These are phyloP conservation scores for Antitype chi DNA, from an alignment of 2,888 invertebrate genomes.

Conservation along the genomic window DNA sequence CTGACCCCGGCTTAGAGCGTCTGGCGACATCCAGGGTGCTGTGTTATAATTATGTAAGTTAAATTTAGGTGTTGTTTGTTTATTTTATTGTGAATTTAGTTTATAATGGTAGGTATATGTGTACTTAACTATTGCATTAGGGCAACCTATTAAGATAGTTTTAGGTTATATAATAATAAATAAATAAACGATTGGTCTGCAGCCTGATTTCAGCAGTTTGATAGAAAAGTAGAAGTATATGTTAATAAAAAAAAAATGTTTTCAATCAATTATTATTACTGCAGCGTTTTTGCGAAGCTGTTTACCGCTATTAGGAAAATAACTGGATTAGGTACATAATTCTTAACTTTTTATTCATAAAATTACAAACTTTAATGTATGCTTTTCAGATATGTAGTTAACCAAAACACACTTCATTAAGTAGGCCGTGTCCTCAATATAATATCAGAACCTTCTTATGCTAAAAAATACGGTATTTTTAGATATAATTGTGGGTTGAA, in stretches of 20 bases:
- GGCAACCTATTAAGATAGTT: not conserved
- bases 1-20: too few relatives aligned
- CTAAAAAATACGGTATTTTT: slow-evolving; percentile 8
- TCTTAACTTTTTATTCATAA: too few relatives aligned
- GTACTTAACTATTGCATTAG: not conserved
- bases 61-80: not conserved
- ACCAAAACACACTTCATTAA: not conserved
- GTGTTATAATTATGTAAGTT: not conserved
- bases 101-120: not conserved
- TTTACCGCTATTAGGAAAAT: too few relatives aligned
- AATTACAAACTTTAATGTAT: too few relatives aligned
- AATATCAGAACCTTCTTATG: not conserved
- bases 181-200: not conserved
- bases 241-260: too few relatives aligned
- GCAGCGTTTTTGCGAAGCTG: too few relatives aligned
- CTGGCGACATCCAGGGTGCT: not conserved
- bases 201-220: not conserved
- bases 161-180: not conserved
- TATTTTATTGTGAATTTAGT: not conserved
- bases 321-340: too few relatives aligned
- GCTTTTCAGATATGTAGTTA: not conserved
- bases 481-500: slow-evolving; percentile 3
- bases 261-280: too few relatives aligned
- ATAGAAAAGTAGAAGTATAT: not conserved
- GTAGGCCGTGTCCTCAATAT: not conserved